Conservation (phyloP, 2,888 invertebrate species). For the Thereva nobilitata region DNA sequence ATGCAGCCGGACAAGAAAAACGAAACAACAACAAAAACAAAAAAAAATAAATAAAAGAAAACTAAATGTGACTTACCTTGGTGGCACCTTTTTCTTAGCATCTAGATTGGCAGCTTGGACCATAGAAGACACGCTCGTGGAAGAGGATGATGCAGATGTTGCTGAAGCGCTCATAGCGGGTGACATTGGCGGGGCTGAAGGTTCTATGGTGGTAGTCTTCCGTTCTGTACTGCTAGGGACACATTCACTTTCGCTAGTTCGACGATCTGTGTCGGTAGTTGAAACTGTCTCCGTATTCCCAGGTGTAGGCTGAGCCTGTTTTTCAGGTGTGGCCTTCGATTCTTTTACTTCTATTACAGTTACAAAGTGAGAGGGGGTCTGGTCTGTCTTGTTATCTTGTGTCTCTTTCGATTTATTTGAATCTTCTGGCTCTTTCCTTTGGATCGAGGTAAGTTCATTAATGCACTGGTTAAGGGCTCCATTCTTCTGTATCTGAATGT, state of each 20-base stretch:
- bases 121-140: constrained; percentile 30
- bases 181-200: constrained; percentile 55
- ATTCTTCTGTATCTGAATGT: constrained; percentile 51
- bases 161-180: constrained; percentile 48
- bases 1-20: constrained; percentile 10
- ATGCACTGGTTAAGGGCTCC: constrained; percentile 66
- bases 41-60: neutral
- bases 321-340: constrained; percentile 60
- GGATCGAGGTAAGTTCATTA: constrained; percentile 69
- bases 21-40: neutral
- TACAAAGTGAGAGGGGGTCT: constrained; percentile 65
- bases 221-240: constrained; percentile 50
- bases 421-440: constrained; percentile 61
- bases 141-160: constrained; percentile 42
- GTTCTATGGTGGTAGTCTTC: constrained; percentile 48
- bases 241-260: constrained; percentile 43
- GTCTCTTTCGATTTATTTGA: constrained; percentile 48
- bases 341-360: constrained; percentile 90
- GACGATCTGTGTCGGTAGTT: constrained; percentile 31
- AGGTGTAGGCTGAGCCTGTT: constrained; percentile 29
- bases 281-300: neutral
- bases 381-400: constrained; percentile 35
- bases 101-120: constrained; percentile 54
- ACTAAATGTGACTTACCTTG: constrained; percentile 60
- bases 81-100: constrained; percentile 68